Base-by-base conservation (phyloP, 1,140 invertebrate species). In the Drosophila watanabei region DNA sequence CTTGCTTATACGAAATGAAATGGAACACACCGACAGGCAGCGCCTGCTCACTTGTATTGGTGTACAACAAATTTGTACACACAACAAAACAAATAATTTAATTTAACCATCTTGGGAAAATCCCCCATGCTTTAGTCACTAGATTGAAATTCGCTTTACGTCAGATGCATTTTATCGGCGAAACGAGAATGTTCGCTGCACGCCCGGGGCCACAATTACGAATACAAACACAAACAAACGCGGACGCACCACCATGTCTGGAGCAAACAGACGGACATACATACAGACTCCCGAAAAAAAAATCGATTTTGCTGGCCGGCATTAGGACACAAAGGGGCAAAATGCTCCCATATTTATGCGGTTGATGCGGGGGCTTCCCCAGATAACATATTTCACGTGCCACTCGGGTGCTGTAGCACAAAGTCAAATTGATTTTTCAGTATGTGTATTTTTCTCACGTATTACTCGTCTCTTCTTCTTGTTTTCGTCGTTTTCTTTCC, bases 401-500 rank as follows among this genome's bases (percentile, higher is more conserved):
- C n/a, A 49, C 32, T 33, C 10, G 11, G 14, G 18, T 24, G 18
- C 49, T 59, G 35, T 30, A 20, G 37, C 52, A 56, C 60, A 60
- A 56, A 57, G 39, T 37, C 60, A 52, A 79, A 78, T 81, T 87
- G 54, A 85, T 69, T 85, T 88, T 85, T 75, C 48, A 81, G 85
- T 90, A 85, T 85, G 82, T 87, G 82, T 87, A 86, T 86, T 86
- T 86, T 81, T 75, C 82, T 85, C 85, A 88, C 80, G 84, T 89
- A 82, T 80, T 81, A 68, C 85, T 49, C 60, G 80, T 79, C 69
- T 76, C 71, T 71, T 87, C 83, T 89, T 89, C 84, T 87, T 87
- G 81, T 88, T 89, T 57, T 79, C 45, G 48, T 75, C 65, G 66
- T 85, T 89, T 88, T 77, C 78, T 62, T 83, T 82, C 69, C 49